Conservation (phyloP, 2,888 invertebrate genomes). For the Hyalella azteca region DNA sequence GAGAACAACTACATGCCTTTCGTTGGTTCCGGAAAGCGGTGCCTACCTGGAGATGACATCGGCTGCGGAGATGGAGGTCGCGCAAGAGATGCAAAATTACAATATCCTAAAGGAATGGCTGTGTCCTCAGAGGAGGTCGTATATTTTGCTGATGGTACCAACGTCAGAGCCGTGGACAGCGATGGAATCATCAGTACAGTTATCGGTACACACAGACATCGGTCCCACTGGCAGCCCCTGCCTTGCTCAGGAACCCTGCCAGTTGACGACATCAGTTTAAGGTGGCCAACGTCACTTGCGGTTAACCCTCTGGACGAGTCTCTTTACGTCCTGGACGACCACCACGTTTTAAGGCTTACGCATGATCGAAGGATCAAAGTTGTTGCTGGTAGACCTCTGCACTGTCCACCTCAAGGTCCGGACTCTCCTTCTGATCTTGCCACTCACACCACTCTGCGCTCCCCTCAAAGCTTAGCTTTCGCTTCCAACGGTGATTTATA, state of each 20-base stretch:
- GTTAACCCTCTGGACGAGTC: constrained; percentile 94
- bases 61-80: constrained; percentile 95
- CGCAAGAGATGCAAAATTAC: constrained; percentile 90
- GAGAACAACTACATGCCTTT: constrained; percentile 94
- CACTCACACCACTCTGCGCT: constrained; percentile 84
- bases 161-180: constrained; percentile 89
- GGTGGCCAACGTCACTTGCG: constrained; percentile 95
- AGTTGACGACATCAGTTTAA: constrained; percentile 74
- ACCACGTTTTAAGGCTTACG: constrained; percentile 79
- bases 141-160: constrained; percentile 95
- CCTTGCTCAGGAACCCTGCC: constrained; percentile 82
- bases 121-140: constrained; percentile 91
- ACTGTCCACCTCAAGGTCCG: constrained; percentile 75
- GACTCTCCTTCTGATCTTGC: constrained; percentile 77
- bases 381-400: constrained; percentile 89
- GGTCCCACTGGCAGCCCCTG: constrained; percentile 85
- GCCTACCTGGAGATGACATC: constrained; percentile 89
- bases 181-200: constrained; percentile 92
- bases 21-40: constrained; percentile 92
- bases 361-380: constrained; percentile 89
- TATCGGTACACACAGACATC: constrained; percentile 88
- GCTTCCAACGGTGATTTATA: constrained; percentile 87
- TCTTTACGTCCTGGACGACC: constrained; percentile 93
- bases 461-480: constrained; percentile 93
- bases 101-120: constrained; percentile 93